phyloP scores from a whole-genome alignment of 2,797 vertebrate genomes.

The Epinephelus malabaricus region DNA sequence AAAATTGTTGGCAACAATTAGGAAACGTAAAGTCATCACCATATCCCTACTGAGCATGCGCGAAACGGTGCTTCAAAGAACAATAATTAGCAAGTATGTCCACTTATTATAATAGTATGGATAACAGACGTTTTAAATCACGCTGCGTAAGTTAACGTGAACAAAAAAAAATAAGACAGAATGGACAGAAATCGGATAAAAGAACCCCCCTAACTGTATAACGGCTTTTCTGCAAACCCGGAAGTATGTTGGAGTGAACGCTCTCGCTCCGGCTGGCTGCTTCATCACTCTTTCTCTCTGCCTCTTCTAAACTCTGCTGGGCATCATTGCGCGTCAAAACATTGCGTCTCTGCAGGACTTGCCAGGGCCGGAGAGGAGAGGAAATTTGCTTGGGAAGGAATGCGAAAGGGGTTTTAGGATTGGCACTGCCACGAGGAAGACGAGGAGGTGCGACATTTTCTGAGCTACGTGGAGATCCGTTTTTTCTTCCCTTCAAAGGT shows the following conservation, averaged over 20 bases:
- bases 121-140: neutral
- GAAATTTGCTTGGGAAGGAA: constrained; percentile 65
- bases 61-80: neutral
- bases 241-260: neutral
- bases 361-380: constrained; percentile 57
- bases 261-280: constrained; percentile 70
- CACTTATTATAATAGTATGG: neutral
- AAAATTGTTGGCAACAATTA: no score
- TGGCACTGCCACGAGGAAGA: constrained; percentile 73
- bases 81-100: neutral
- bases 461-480: constrained; percentile 66
- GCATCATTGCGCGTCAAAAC: constrained; percentile 84
- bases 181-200: neutral
- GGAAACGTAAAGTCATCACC: no score
- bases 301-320: constrained; percentile 77
- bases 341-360: constrained; percentile 82
- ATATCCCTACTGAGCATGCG: neutral
- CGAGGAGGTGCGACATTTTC: constrained; percentile 75
- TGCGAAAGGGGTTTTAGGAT: constrained; percentile 68
- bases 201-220: neutral
- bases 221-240: constrained; percentile 24
- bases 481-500: constrained; percentile 85
- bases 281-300: constrained; percentile 49
- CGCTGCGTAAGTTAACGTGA: no score
- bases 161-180: neutral